Conservation (phyloP, 1,140 invertebrate genomes). For the Macrobrachium rosenbergii region DNA sequence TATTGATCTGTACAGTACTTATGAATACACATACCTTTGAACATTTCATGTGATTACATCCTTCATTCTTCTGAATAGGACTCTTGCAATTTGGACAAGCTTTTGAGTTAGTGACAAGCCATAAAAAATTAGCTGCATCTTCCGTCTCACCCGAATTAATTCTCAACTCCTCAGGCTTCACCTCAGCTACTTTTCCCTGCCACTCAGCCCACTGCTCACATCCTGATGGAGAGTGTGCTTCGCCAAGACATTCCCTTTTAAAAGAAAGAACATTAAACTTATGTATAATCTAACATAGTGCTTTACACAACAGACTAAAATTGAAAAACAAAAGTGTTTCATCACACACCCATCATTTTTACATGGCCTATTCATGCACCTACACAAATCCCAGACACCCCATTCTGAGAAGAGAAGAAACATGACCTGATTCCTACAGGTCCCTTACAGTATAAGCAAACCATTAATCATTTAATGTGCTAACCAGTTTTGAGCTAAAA, state of each 20-base stretch:
- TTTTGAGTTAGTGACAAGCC: constrained; percentile 83
- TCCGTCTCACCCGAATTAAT: constrained; percentile 76
- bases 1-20: neutral
- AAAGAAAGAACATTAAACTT: neutral
- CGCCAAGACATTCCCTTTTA: constrained; percentile 76
- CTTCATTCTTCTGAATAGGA: constrained; percentile 84
- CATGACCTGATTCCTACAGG: too few species aligned
- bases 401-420: too few species aligned
- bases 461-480: too few species aligned
- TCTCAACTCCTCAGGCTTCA: constrained; percentile 78
- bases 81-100: constrained; percentile 82
- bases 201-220: constrained; percentile 80
- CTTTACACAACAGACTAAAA: too few species aligned
- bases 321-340: too few species aligned
- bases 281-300: too few species aligned
- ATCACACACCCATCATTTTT: too few species aligned
- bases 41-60: constrained; percentile 85
- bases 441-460: too few species aligned
- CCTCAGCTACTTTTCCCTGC: constrained; percentile 77
- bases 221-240: constrained; percentile 80
- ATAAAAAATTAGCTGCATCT: constrained; percentile 80
- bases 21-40: constrained; percentile 74
- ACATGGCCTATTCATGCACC: too few species aligned
- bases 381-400: too few species aligned
- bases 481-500: too few species aligned